phyloP scores from a whole-genome alignment of 2,113 vertebrate genomes.

The Pterocles burchelli region DNA sequence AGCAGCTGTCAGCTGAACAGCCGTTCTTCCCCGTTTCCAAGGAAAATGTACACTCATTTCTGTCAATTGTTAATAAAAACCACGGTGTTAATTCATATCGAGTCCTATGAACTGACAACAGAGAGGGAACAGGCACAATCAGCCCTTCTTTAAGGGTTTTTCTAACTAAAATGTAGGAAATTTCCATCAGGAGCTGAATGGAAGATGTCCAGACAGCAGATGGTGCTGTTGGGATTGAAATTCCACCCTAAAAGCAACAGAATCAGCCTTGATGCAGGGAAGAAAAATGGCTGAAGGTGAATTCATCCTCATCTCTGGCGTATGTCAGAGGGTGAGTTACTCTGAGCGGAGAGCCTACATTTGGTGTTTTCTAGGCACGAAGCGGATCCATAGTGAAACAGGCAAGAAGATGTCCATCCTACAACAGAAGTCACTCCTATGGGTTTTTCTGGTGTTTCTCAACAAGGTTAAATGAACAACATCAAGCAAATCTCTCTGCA shows the following conservation, averaged over 20 bases:
- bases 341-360: neutral
- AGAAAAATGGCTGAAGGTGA: neutral
- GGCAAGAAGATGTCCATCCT: neutral
- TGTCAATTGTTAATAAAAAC: neutral
- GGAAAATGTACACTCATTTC: neutral
- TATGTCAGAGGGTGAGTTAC: neutral
- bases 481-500: neutral
- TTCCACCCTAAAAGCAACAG: neutral
- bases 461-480: neutral
- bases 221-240: neutral
- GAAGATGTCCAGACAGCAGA: neutral
- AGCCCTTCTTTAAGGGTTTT: neutral
- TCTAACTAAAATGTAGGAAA: neutral
- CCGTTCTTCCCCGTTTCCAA: neutral
- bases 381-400: neutral
- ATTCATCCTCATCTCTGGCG: neutral
- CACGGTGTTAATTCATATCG: neutral
- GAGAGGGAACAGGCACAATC: neutral
- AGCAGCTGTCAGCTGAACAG: neutral
- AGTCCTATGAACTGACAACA: neutral
- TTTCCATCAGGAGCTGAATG: neutral
- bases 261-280: neutral
- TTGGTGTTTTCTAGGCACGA: neutral
- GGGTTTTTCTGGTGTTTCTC: neutral
- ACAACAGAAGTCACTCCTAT: neutral